These are phyloP conservation scores for Eleutherodactylus coqui DNA, from an alignment of 2,797 vertebrate genomes.

Conservation along the genomic window DNA sequence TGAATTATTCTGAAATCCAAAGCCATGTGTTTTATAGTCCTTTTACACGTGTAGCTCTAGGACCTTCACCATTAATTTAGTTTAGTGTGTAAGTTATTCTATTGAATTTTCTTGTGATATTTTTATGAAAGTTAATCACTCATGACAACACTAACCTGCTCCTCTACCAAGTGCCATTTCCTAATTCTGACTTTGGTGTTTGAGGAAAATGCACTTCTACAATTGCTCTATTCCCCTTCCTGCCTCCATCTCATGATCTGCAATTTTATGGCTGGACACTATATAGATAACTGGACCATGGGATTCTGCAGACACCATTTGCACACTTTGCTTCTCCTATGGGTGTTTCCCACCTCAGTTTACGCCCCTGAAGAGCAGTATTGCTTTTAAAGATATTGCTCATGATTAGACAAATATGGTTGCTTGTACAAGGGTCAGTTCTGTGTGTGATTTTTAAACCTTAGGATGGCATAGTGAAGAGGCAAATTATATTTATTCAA, in stretches of 20 bases:
- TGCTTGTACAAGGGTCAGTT: too few relatives aligned
- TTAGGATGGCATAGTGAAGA: too few relatives aligned
- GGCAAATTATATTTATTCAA: too few relatives aligned
- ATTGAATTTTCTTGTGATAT: neutral
- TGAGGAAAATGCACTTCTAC: neutral
- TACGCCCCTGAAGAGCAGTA: neutral
- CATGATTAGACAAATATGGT: too few relatives aligned
- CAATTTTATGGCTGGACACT: neutral
- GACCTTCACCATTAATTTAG: constrained; percentile 13
- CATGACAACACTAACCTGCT: constrained; percentile 12
- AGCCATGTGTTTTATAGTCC: neutral
- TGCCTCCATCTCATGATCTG: neutral
- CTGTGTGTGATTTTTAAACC: too few relatives aligned
- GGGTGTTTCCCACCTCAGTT: neutral
- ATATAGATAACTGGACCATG: neutral
- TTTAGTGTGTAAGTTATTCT: constrained; percentile 8
- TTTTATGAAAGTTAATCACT: constrained; percentile 13
- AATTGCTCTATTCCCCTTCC: neutral
- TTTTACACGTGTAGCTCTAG: neutral
- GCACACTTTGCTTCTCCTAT: too few relatives aligned
- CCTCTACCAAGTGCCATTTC: neutral
- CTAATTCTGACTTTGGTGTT: neutral
- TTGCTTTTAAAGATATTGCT: neutral
- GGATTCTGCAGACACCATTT: neutral
- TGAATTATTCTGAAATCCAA: neutral